These are phyloP conservation scores for Eclectus roratus DNA, from an alignment of 2,113 vertebrate species.

Conservation along the genomic window DNA sequence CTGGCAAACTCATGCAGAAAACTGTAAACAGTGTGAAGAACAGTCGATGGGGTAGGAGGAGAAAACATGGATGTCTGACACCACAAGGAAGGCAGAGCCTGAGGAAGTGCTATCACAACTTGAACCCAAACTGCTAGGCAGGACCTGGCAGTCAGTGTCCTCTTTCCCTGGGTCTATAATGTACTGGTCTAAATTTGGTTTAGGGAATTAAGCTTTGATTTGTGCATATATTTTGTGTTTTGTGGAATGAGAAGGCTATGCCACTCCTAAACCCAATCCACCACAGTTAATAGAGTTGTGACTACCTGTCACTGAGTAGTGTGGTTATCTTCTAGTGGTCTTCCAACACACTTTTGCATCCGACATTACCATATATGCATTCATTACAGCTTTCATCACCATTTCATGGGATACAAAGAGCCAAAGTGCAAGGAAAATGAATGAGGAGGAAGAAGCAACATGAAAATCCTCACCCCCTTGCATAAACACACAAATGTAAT, in stretches of 20 bases:
- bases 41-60: rapidly evolving
- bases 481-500: not conserved
- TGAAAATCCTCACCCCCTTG: not conserved
- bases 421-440: not conserved
- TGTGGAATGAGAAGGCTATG: not conserved
- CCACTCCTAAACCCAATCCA: not conserved
- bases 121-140: not conserved
- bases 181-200: not conserved
- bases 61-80: not conserved
- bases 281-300: not conserved
- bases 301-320: not conserved
- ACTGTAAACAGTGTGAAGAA: not conserved
- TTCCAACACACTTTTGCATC: not conserved
- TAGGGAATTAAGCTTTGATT: not conserved
- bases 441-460: not conserved
- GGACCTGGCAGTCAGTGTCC: not conserved
- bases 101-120: not conserved
- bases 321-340: not conserved
- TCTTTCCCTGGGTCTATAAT: not conserved
- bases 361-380: not conserved
- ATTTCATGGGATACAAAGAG: not conserved
- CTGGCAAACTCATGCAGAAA: not conserved
- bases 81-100: not conserved
- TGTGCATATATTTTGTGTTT: not conserved
- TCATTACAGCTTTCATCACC: not conserved